Percentiles rank a stretch among this genome's conserved stretches.
phyloP scores from a whole-genome alignment of 2,113 vertebrate genomes.

The Sminthopsis crassicaudata region DNA sequence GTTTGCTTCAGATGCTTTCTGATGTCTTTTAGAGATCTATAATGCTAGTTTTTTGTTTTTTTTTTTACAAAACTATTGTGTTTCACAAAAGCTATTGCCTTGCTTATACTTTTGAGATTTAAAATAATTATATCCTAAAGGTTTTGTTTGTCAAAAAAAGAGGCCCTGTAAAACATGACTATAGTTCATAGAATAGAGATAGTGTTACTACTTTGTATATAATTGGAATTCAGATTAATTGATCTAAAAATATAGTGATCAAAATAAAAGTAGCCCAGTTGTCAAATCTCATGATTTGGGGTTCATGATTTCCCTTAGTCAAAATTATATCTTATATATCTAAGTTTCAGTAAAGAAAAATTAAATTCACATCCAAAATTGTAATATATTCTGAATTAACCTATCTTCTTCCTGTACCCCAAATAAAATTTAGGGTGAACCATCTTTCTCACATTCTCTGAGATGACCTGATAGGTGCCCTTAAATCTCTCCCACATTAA shows the following conservation, averaged over 20 bases:
- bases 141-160: neutral
- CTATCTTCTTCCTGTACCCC: neutral
- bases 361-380: constrained; percentile 27
- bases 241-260: neutral
- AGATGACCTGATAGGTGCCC: neutral
- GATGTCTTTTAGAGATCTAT: neutral
- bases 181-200: neutral
- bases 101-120: neutral
- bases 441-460: neutral
- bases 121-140: neutral
- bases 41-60: neutral
- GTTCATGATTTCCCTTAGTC: constrained; percentile 11
- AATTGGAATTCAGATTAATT: neutral
- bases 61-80: neutral
- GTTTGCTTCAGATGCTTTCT: neutral
- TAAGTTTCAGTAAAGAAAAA: constrained; percentile 21
- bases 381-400: constrained; percentile 38
- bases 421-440: neutral
- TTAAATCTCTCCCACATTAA: constrained; percentile 33
- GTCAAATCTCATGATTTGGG: neutral
- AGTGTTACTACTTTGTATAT: neutral
- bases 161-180: neutral
- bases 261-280: neutral
- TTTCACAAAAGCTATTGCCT: neutral
- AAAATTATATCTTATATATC: constrained; percentile 28